These are phyloP conservation scores for Calliphora vomitoria DNA, from an alignment of 2,888 invertebrate genomes.

Conservation along the genomic window DNA sequence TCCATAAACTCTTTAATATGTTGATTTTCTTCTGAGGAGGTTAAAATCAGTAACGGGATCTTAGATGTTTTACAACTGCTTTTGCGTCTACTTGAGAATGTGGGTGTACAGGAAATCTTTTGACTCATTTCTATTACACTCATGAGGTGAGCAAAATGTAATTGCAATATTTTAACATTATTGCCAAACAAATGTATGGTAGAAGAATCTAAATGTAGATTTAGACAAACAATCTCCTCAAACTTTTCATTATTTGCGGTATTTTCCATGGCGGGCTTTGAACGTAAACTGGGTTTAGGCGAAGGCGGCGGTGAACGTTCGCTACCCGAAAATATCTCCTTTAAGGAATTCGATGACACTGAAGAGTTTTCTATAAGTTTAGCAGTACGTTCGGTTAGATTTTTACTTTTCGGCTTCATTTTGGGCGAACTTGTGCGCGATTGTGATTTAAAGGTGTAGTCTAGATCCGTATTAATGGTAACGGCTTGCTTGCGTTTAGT, in stretches of 20 bases:
- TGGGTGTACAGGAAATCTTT: not conserved
- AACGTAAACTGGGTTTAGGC: conserved; percentile 40
- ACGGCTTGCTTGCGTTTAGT: conserved; percentile 74
- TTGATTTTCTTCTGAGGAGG: conserved; percentile 77
- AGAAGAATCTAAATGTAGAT: conserved; percentile 70
- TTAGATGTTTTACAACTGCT: not conserved
- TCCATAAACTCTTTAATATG: conserved; percentile 82
- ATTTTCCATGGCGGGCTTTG: not conserved
- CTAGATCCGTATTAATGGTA: conserved; percentile 16
- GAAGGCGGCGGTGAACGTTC: conserved; percentile 60
- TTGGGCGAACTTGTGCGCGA: conserved; percentile 30
- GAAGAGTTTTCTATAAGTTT: conserved; percentile 51
- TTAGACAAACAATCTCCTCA: conserved; percentile 64
- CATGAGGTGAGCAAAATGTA: conserved; percentile 52
- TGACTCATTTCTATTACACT: conserved; percentile 47
- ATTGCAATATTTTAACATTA: conserved; percentile 62
- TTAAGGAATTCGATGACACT: conserved; percentile 65
- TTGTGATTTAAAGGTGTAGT: conserved; percentile 50
- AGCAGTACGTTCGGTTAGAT: conserved; percentile 14
- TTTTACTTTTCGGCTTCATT: conserved; percentile 46
- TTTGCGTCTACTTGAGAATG: not conserved
- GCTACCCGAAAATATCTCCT: conserved; percentile 65
- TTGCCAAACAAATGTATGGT: conserved; percentile 55
- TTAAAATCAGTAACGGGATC: conserved; percentile 75
- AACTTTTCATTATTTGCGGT: conserved; percentile 39